phyloP scores from a whole-genome alignment of 2,888 invertebrate species.

The Dynastes maya region DNA sequence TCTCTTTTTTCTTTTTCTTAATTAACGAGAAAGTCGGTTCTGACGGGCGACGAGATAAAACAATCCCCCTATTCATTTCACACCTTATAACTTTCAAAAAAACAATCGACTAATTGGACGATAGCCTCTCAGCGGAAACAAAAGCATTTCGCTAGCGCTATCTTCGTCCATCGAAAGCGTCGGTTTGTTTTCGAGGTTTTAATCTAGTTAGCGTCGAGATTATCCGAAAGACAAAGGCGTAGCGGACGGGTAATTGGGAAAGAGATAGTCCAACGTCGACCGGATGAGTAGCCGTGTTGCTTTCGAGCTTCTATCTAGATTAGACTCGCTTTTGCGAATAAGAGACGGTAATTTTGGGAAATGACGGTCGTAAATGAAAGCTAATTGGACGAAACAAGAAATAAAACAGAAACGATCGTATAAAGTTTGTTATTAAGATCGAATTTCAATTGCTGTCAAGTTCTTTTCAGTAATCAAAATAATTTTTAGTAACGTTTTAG shows the following conservation, averaged over 20 bases:
- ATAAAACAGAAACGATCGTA: background rate
- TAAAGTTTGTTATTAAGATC: background rate
- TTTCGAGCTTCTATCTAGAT: too few species aligned
- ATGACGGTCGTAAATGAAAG: background rate
- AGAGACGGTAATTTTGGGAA: background rate
- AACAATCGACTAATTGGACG: background rate
- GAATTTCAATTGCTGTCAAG: background rate
- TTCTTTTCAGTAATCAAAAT: background rate
- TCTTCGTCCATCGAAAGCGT: background rate
- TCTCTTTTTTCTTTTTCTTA: too few species aligned
- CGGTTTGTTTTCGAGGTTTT: background rate
- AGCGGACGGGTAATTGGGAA: background rate
- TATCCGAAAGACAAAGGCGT: background rate
- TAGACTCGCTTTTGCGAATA: background rate
- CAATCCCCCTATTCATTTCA: background rate
- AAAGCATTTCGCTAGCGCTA: background rate
- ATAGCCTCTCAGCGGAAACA: background rate
- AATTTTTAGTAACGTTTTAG: too few species aligned
- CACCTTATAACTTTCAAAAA: background rate
- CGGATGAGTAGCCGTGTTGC: background rate
- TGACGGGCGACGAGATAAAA: background rate
- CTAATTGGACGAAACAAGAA: background rate
- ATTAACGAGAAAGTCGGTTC: background rate
- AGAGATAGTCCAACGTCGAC: background rate
- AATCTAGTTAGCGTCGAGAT: conserved; percentile 10